Evolutionary conservation across 92 coral and sea anemone genomes (phyloP).

Genomic region (Bergia sp.): DNA sequence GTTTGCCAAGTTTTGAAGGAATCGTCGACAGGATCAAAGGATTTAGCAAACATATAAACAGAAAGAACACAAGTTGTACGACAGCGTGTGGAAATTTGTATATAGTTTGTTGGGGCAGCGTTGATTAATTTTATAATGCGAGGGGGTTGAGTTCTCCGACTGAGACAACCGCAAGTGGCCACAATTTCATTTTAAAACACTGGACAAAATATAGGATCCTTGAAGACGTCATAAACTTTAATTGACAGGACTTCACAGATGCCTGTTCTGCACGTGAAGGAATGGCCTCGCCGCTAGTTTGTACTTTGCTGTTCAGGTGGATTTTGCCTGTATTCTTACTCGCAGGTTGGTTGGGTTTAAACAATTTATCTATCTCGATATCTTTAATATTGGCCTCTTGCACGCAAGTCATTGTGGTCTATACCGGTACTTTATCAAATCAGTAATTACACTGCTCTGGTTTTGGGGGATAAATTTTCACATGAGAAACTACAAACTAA

Average conservation of each 20-base stretch:
- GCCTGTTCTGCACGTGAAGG: constrained; percentile 35
- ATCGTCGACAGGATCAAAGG: no score
- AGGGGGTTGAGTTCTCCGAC: background rate
- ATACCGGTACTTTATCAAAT: background rate
- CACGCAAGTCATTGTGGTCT: background rate
- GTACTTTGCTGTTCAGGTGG: constrained; percentile 88
- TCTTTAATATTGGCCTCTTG: background rate
- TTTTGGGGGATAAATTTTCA: background rate
- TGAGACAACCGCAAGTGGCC: no score
- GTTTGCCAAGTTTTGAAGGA: no score
- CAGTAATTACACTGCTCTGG: background rate
- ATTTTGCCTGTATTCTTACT: constrained; percentile 79
- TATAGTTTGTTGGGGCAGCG: background rate
- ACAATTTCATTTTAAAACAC: no score
- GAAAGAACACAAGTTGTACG: background rate
- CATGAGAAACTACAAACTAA: background rate
- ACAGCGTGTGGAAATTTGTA: background rate
- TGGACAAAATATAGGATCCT: background rate
- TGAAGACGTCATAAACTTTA: no score
- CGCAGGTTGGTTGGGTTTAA: constrained; percentile 77
- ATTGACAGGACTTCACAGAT: constrained; percentile 29
- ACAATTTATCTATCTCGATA: background rate
- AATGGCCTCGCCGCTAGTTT: constrained; percentile 89
- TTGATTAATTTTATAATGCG: no score
- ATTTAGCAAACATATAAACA: background rate